Base-by-base conservation (phyloP, 2,113 vertebrate species). In the Psophia crepitans region DNA sequence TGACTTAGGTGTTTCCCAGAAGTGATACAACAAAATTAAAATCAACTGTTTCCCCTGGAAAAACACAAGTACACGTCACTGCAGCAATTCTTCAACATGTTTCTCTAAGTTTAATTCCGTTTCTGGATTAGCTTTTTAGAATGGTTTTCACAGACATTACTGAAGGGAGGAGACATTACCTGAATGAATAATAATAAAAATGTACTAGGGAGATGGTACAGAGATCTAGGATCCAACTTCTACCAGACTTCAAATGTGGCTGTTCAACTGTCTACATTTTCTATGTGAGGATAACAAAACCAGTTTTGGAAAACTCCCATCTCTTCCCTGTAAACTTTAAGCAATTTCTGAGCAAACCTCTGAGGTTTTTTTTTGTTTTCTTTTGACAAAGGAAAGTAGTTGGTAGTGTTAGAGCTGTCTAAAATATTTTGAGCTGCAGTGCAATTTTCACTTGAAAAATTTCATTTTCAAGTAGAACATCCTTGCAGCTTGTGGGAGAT, bases 101-200 rank as follows among this genome's bases (percentile, higher is more conserved):
- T 93, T 87, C 32, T 63, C n/a, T 21, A 61, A 68, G 27, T 75
- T 92, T 76, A 56, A 35, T 61, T 14, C 17, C 2, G 23, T 71
- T 93, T 85, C 84, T 87, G 74, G 32, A 85, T 83, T 37, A 77
- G 43, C 12, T 85, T 82, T 49, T 79, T 87, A 65, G 70, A 75
- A 63, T 30, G 10, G 19, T 85, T 95, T 91, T 91, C 58, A 37
- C 33, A 88, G 65, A 89, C 56, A 41, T 58, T 73, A 57, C 84
- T 49, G 44, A 82, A 71, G 61, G 84, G 82, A 93, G 39, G 69
- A 69, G 30, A 56, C 0, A 0, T 71, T 94, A 64, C 56, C 69
- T 87, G 91, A 89, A 87, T 70, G 81, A 87, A 71, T 77, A 87
- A 75, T n/a, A 73, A 85, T 26, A 46, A 49, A 73, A 92, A 94